Evolutionary conservation across 2,888 invertebrate species (phyloP), one percentile per base, ranked within the genome.

Genomic region (Neocrepidodera transversa): DNA sequence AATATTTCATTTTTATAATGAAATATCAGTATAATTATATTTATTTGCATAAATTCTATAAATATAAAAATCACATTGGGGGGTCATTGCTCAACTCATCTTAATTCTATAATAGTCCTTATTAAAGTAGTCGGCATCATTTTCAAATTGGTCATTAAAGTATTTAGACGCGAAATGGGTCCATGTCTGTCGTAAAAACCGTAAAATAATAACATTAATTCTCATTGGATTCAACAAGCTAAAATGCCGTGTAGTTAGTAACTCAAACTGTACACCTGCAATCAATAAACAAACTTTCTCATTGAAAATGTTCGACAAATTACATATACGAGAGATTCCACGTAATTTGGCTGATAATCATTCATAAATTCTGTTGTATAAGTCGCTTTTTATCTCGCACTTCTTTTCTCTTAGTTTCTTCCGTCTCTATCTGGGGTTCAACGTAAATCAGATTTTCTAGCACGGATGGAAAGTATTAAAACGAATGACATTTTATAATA

Each of bases 211-310:
- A 45, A 56, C 40, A 56, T 53, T 28, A 62, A 62, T 62, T 55
- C 47, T 40, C 40, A 47, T 20, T 13, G 55, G 38, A 40, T 58
- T 43, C 38, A 55, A 50, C 57, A 45, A 63, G 45, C 51, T 59
- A 43, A 60, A 54, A 35, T 45, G 38, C 50, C 49, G 36, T 28
- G 52, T 50, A 43, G 53, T 48, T 53, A 61, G 59, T 55, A 64
- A 64, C 50, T 57, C 59, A 57, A 61, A 48, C 48, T 50, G 60
- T 64, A 66, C 69, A 69, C 69, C 68, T 68, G 69, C 67, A 65
- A 66, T 67, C 69, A 60, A 69, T 70, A 70, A 70, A 70, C 67
- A 68, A 70, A 70, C 70, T 70, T 70, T 70, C 70, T 67, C 68
- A 65, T 58, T 60, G 59, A 56, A 61, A 62, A 64, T 58, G 62